Percentiles rank a stretch among this genome's conserved stretches.
Conservation (phyloP, 2,888 invertebrate species). For the Drosophila borborema region DNA sequence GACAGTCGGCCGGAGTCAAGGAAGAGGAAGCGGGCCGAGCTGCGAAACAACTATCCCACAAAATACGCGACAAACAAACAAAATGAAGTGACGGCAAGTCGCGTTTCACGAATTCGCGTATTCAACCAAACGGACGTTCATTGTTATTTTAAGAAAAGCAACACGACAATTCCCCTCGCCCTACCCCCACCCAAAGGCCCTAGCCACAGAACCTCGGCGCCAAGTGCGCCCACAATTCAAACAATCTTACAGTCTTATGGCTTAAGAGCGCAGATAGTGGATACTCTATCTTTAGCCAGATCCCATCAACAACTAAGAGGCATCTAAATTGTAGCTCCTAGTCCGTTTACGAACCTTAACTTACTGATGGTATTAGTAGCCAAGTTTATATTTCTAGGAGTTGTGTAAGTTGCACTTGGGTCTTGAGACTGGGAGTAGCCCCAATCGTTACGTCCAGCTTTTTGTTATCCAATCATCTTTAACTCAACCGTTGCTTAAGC, state of each 20-base stretch:
- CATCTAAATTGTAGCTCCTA: not conserved
- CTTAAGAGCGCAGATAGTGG: not conserved
- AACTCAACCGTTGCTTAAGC: too few relatives aligned
- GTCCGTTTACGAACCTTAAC: not conserved
- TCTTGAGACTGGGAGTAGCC: too few relatives aligned
- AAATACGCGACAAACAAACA: conserved; percentile 72
- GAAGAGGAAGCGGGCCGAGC: conserved; percentile 16
- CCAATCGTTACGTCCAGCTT: too few relatives aligned
- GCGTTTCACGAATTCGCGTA: conserved; percentile 45
- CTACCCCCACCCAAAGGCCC: not conserved
- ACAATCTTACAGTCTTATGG: conserved; percentile 24
- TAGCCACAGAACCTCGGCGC: not conserved
- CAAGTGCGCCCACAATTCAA: conserved; percentile 14
- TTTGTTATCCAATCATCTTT: too few relatives aligned
- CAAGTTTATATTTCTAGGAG: too few relatives aligned
- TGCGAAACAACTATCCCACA: conserved; percentile 37
- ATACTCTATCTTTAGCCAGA: conserved; percentile 15
- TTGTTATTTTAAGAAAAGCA: conserved; percentile 77
- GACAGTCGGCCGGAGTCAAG: not conserved
- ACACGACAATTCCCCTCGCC: conserved; percentile 57
- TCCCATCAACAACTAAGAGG: not conserved
- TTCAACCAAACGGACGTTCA: conserved; percentile 72
- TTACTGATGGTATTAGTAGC: not conserved
- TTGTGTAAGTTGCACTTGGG: too few relatives aligned
- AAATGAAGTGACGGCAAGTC: conserved; percentile 72